Base-by-base conservation (phyloP, 2,113 vertebrate genomes). In the Oophaga pumilio region DNA sequence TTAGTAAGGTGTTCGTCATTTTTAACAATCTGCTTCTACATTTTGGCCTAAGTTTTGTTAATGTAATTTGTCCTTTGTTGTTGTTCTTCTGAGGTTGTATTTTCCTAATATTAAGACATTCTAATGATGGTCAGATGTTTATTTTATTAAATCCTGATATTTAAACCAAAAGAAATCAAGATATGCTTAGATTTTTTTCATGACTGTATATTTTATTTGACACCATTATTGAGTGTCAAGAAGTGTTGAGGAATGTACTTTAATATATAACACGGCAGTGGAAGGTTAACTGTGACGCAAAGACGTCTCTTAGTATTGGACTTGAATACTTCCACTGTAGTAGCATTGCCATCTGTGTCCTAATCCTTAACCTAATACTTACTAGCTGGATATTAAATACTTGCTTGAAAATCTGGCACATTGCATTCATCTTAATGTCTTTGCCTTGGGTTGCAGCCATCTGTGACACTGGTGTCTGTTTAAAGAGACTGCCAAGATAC, bases 401-500 rank as follows among this genome's bases (percentile, higher is more conserved):
- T 85, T 33, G 9, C 83, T 71, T 56, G 53, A 6, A 56, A 57
- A 84, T 53, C 66, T 84, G 69, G 69, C 53, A 74, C 69, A 59
- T 85, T 28, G 14, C 68, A 56, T 74, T 85, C 15, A 74, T 24
- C 73, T 85, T 62, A 8, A 49, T 85, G 66, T 74, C 24, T 74
- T 85, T 77, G 84, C 84, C 73, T 76, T 77, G 73, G 84, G 73
- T 85, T 85, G 49, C 53, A 62, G 84, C 73, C 84, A 85, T 76
- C 71, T 85, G 73, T 85, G 71, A 62, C 73, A 52, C 53, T 85
- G 57, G 73, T 76, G 11, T 77, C 15, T 77, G 28, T 74, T 64
- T 76, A 33, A 85, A 49, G 73, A 76, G 64, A 49, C 57, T 74
- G 68, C 49, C 84, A 60, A 22, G 84, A 62, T 85, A 50, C 59